Conservation (phyloP, 2,888 invertebrate species). For the Drosophila leonis region DNA sequence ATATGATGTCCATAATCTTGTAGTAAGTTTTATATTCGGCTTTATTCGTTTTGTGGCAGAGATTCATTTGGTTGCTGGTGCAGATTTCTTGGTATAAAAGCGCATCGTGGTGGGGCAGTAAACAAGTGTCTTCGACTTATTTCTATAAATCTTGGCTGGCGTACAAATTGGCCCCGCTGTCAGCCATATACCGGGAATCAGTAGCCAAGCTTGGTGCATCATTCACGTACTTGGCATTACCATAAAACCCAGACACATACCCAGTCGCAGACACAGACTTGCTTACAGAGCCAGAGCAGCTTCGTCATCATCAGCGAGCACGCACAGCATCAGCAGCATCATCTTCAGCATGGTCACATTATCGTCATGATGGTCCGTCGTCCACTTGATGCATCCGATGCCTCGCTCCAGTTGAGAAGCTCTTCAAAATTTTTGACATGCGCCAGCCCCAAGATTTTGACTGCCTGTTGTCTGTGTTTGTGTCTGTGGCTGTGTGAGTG, state of each 20-base stretch:
- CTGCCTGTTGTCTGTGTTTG: slow-evolving; percentile 2
- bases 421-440: slow-evolving; percentile 37
- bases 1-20: slow-evolving; percentile 46
- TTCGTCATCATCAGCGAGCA: slow-evolving; percentile 35
- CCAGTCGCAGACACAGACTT: neutral
- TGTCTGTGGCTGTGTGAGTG: slow-evolving; percentile 24
- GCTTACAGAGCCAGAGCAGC: slow-evolving; percentile 29
- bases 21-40: slow-evolving; percentile 31
- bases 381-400: slow-evolving; percentile 68
- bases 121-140: slow-evolving; percentile 64
- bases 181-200: slow-evolving; percentile 60
- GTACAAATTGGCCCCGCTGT: slow-evolving; percentile 46
- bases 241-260: slow-evolving; percentile 60
- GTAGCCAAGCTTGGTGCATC: slow-evolving; percentile 59
- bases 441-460: slow-evolving; percentile 21
- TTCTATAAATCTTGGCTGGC: slow-evolving; percentile 69
- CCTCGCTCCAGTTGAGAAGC: slow-evolving; percentile 38
- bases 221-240: slow-evolving; percentile 73
- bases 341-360: slow-evolving; percentile 51
- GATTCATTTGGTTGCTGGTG: slow-evolving; percentile 44
- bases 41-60: slow-evolving; percentile 21
- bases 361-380: slow-evolving; percentile 66
- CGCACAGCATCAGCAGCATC: slow-evolving; percentile 33
- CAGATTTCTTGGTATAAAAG: slow-evolving; percentile 17
- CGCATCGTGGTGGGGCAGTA: slow-evolving; percentile 30